Base-by-base conservation (phyloP, 2,888 invertebrate species). In the Oxyteleia sp. region DNA sequence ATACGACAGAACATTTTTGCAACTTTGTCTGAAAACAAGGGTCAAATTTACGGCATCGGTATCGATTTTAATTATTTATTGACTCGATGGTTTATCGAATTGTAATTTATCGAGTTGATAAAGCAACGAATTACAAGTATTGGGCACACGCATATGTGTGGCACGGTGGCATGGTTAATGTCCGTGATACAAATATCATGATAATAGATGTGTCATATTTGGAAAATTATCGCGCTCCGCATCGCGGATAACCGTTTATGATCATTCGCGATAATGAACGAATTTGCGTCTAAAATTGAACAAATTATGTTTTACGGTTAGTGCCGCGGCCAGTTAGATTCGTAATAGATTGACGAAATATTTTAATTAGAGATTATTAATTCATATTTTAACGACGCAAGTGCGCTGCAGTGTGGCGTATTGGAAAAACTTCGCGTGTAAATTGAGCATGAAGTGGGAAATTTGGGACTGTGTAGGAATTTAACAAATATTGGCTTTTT, bases 201-300 rank as follows among this genome's bases (percentile, higher is more conserved):
- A 78, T 78, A 78, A 78, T 78, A 78, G 69, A 71, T 79, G 53
- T 55, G 78, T 71, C 63, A 63, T 79, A 71, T 71, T 71, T 47
- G 55, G 45, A 57, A 79, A 79, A 71, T 71, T 79, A 79, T 79
- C 78, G 47, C 47, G 11, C 69, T 43, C 61, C 15, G 78, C 71
- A 79, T 79, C 71, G 63, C 59, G 38, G 47, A 53, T 76, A 61
- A 68, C 49, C 76, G 43, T 76, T 76, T 61, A 68, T 43, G 76
- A 68, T 66, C 35, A 49, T 49, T 59, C 43, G 10, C 15, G 51
- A 53, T 68, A 76, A 66, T 53, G 51, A 61, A 76, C 11, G 51
- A 11, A 61, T 75, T 75, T 66, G 43, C 55, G 32, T 55, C 35
- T 45, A 45, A 41, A 72, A 20, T 18, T 32, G 41, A 29, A 32